Evolutionary conservation across 1,140 invertebrate genomes (phyloP).

Genomic region (Diorhabda elongata): DNA sequence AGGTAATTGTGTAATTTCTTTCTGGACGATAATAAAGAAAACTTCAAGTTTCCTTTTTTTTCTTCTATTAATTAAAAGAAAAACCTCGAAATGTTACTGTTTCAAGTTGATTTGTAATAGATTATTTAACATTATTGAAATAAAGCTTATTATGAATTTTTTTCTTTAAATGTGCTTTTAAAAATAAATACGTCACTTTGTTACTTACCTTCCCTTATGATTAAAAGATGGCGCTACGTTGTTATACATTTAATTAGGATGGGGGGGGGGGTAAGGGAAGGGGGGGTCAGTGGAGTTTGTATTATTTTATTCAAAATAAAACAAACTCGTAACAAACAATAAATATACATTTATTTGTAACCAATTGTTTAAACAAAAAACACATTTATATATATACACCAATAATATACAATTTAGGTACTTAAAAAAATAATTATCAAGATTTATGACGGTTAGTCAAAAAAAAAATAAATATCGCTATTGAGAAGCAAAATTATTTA

Average conservation of each 20-base stretch:
- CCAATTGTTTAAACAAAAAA: slow-evolving; percentile 23
- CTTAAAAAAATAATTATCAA: background rate
- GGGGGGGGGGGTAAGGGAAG: too few relatives aligned
- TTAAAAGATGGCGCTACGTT: too few relatives aligned
- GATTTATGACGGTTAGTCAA: too few relatives aligned
- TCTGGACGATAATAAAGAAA: background rate
- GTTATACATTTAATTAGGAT: too few relatives aligned
- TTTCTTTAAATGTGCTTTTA: background rate
- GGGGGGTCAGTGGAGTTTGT: too few relatives aligned
- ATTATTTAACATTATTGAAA: slow-evolving; percentile 3
- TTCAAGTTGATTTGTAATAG: slow-evolving; percentile 3
- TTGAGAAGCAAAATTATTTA: too few relatives aligned
- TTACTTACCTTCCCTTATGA: too few relatives aligned
- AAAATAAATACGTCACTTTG: too few relatives aligned
- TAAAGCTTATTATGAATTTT: background rate
- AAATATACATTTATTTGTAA: slow-evolving; percentile 28
- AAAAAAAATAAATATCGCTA: too few relatives aligned
- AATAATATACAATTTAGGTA: slow-evolving; percentile 27
- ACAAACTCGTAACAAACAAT: slow-evolving; percentile 25
- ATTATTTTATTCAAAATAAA: background rate
- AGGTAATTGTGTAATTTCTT: slow-evolving; percentile 1
- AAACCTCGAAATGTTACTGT: background rate
- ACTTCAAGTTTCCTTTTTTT: background rate
- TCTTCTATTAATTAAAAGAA: background rate
- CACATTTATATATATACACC: slow-evolving; percentile 21